These are phyloP conservation scores for Melanargia galathea DNA, from an alignment of 2,888 invertebrate species.

Conservation along the genomic window DNA sequence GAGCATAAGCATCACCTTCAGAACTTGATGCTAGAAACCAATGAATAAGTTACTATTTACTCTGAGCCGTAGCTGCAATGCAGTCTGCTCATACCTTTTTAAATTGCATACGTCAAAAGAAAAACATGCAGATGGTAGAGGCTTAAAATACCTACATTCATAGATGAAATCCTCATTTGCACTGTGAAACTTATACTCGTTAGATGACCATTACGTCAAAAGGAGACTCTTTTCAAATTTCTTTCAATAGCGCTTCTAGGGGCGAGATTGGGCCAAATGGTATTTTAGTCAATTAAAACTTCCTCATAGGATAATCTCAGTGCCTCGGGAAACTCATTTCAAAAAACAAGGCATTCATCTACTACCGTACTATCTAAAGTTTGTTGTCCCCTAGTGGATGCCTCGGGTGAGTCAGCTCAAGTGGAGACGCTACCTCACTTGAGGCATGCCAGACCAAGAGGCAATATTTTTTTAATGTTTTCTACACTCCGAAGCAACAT, in stretches of 20 bases:
- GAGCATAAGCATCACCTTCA: background rate
- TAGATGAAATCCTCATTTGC: constrained; percentile 11
- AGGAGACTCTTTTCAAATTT: background rate
- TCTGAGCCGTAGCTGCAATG: constrained; percentile 9
- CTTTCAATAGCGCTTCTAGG: background rate
- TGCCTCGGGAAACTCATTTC: no score
- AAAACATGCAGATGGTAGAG: constrained; percentile 2
- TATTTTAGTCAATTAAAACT: background rate
- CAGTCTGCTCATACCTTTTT: constrained; percentile 14
- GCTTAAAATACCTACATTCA: constrained; percentile 18
- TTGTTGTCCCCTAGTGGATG: no score
- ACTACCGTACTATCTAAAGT: no score
- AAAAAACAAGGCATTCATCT: no score
- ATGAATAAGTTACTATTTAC: constrained; percentile 1
- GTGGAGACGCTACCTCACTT: no score
- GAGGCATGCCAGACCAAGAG: no score
- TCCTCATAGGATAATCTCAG: background rate
- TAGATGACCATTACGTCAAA: constrained; percentile 16
- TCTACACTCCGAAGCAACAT: no score
- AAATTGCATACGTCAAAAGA: constrained; percentile 14
- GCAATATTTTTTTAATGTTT: no score
- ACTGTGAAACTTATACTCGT: background rate
- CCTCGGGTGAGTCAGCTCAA: no score
- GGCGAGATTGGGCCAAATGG: background rate
- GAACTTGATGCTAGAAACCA: constrained; percentile 3